Evolutionary conservation across 2,888 invertebrate genomes (phyloP), one percentile per base, ranked within the genome.

Genomic region (Plutella xylostella): DNA sequence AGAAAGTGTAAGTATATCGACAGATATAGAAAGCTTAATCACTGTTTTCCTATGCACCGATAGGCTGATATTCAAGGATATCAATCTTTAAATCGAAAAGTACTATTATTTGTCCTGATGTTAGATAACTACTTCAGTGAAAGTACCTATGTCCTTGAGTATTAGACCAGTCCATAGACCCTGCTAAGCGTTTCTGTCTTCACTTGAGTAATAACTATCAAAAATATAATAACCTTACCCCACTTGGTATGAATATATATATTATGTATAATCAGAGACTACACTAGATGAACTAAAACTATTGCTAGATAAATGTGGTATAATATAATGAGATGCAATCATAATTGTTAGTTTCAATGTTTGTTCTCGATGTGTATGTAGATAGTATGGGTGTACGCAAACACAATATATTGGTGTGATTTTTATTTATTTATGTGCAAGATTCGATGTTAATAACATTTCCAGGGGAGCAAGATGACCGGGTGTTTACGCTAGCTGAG

Each of bases 401-500:
- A 37, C 37, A 19, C 19, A 18, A 19, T 18, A 1, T 37, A 7
- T 39, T 4, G 21, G 9, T 25, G 15, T 15, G 9, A 28, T 22
- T 9, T 5, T 15, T 39, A 17, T 25, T 15, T 21, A 15, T 22
- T 22, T 25, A 20, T 39, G 25, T 39, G 15, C 14, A 21, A 42
- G 42, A 30, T 15, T 18, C 42, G 14, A 42, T 31, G 19, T 19
- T 31, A 19, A 42, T 18, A 12, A 30, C n/a, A 12, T 19, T 80
- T 89, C 70, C 87, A 93, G 94, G 94, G 91, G 94, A 94, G 75
- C 94, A 94, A 84, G 94, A 95, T 86, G 93, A 92, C 61, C 89
- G 94, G 65, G 96, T 96, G 53, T 87, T 96, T 63, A 96, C 96
- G 45, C 84, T 98, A 66, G 98, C 98, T 45, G 97, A 97, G 73